Conservation (phyloP, 2,797 vertebrate genomes). For the Thalassophryne amazonica region DNA sequence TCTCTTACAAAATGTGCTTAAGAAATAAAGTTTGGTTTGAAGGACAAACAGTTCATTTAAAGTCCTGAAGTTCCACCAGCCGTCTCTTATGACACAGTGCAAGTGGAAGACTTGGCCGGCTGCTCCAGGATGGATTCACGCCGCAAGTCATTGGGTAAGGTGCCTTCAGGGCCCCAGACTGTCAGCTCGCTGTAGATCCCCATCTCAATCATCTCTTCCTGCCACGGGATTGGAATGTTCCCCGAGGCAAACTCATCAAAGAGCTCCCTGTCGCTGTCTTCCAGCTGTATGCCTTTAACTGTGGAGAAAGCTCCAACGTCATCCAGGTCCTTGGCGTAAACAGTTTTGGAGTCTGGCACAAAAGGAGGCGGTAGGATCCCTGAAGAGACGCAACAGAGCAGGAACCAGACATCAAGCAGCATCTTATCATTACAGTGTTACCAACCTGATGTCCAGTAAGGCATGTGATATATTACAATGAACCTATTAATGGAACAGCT, state of each 20-base stretch:
- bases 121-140: conserved; percentile 71
- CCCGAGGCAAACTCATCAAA: conserved; percentile 84
- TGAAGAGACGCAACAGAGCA: conserved; percentile 34
- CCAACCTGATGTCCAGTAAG: too few species aligned
- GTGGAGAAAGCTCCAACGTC: conserved; percentile 87
- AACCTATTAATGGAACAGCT: too few species aligned
- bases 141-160: conserved; percentile 79
- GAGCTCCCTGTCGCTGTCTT: conserved; percentile 75
- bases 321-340: conserved; percentile 85
- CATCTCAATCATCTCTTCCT: conserved; percentile 89
- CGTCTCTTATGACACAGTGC: conserved; percentile 66
- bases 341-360: conserved; percentile 82
- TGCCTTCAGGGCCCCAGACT: conserved; percentile 68
- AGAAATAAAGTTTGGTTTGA: background rate
- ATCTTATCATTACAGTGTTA: too few species aligned
- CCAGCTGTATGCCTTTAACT: conserved; percentile 80
- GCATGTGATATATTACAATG: too few species aligned
- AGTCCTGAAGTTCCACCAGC: background rate
- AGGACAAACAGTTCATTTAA: background rate
- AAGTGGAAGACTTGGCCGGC: conserved; percentile 82
- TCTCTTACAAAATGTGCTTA: background rate
- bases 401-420: background rate
- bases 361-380: conserved; percentile 85
- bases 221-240: conserved; percentile 87
- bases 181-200: conserved; percentile 84